These are phyloP conservation scores for Imbricaverruca yamaguchii DNA, from an alignment of 2,888 invertebrate genomes.

Conservation along the genomic window DNA sequence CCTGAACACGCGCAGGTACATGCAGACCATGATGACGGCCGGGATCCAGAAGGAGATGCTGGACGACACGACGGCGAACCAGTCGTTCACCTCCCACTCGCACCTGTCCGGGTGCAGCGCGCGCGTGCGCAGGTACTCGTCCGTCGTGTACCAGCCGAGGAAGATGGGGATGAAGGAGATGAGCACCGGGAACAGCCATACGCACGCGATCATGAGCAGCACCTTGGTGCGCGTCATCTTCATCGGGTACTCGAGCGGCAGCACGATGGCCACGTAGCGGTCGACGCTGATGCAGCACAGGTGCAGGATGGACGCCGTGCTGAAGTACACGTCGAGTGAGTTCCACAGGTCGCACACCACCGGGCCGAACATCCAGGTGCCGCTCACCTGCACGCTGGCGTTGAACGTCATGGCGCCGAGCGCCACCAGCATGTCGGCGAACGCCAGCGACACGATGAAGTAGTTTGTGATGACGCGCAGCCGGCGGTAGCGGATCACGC, in stretches of 20 bases:
- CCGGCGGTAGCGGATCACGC: slow-evolving; percentile 64
- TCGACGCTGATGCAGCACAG: slow-evolving; percentile 91
- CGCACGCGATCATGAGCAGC: slow-evolving; percentile 47
- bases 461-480: slow-evolving; percentile 86
- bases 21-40: slow-evolving; percentile 86
- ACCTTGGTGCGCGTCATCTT: slow-evolving; percentile 75
- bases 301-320: slow-evolving; percentile 67
- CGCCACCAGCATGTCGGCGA: slow-evolving; percentile 88
- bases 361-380: slow-evolving; percentile 79
- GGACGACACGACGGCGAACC: slow-evolving; percentile 80
- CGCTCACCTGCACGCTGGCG: slow-evolving; percentile 75
- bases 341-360: slow-evolving; percentile 92
- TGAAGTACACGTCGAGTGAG: slow-evolving; percentile 87
- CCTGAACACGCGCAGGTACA: slow-evolving; percentile 78
- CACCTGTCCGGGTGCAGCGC: slow-evolving; percentile 57
- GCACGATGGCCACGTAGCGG: slow-evolving; percentile 85
- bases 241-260: slow-evolving; percentile 84
- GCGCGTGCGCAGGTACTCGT: slow-evolving; percentile 53
- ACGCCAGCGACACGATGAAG: slow-evolving; percentile 88
- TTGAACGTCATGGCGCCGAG: slow-evolving; percentile 88
- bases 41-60: slow-evolving; percentile 94
- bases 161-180: slow-evolving; percentile 93
- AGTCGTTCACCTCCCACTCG: slow-evolving; percentile 64
- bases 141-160: slow-evolving; percentile 89
- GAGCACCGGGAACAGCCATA: slow-evolving; percentile 84